Percentiles rank a stretch among this genome's conserved stretches.
Evolutionary conservation across 2,113 vertebrate genomes (phyloP).

Genomic region (Pelmatolapia mariae): DNA sequence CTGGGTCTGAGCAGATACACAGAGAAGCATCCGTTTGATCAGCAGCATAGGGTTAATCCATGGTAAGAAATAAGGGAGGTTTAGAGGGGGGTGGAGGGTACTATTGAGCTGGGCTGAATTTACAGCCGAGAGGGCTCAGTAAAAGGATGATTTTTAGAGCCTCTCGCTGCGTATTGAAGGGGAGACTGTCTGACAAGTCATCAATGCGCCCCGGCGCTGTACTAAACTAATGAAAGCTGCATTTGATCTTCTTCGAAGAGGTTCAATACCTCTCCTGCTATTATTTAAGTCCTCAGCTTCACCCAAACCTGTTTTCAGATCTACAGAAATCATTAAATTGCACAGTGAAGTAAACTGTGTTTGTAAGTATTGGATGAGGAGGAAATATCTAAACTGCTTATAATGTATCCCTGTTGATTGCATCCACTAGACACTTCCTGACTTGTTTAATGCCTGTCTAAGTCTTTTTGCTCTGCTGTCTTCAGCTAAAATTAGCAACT

Average conservation of each 20-base stretch:
- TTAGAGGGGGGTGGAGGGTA: slow-evolving; percentile 12
- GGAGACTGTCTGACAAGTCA: slow-evolving; percentile 77
- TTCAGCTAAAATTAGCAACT: slow-evolving; percentile 2
- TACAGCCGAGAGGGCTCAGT: slow-evolving; percentile 70
- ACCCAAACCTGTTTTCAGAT: slow-evolving; percentile 73
- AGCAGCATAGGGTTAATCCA: slow-evolving; percentile 72
- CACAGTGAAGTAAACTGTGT: slow-evolving; percentile 70
- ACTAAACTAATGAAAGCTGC: slow-evolving; percentile 80
- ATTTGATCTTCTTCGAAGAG: slow-evolving; percentile 74
- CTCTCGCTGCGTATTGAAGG: slow-evolving; percentile 74
- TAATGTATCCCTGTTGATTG: slow-evolving; percentile 67
- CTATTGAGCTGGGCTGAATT: slow-evolving; percentile 72
- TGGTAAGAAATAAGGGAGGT: slow-evolving; percentile 66
- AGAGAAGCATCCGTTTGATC: slow-evolving; percentile 67
- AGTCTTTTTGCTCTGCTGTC: not conserved
- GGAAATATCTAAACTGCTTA: slow-evolving; percentile 67
- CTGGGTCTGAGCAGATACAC: slow-evolving; percentile 45
- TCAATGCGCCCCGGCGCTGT: slow-evolving; percentile 74
- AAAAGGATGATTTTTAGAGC: slow-evolving; percentile 76
- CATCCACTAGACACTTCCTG: slow-evolving; percentile 50
- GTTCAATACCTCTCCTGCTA: slow-evolving; percentile 75
- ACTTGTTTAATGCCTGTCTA: slow-evolving; percentile 33
- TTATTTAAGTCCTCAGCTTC: slow-evolving; percentile 76
- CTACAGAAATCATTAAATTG: slow-evolving; percentile 69
- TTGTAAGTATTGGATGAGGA: slow-evolving; percentile 64